Evolutionary conservation across 2,888 invertebrate genomes (phyloP), one percentile per base, ranked within the genome.

Genomic region (Lymantria monacha): DNA sequence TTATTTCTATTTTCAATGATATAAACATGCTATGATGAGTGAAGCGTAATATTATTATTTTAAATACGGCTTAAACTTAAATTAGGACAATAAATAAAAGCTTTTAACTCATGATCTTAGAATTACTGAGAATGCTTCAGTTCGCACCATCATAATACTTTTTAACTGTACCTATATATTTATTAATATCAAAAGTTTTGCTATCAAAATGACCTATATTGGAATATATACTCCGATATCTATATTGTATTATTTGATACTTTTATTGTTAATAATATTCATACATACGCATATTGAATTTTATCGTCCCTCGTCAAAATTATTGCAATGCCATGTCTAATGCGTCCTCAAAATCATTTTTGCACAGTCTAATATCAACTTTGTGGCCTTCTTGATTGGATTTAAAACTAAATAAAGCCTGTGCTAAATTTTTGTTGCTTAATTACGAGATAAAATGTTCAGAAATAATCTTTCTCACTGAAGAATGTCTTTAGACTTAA

Each of bases 51-150:
- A 22, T 22, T 22, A 22, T 22, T 22, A 22, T 22, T 22, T 22
- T 22, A 22, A 22, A 22, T 22, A 22, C 22, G 5, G 22, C 2
- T 22, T 22, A 22, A 22, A 3, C 5, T 22, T 38, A 40, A 45
- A 65, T 69, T 53, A 49, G 31, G 52, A 51, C 57, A 57, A 51
- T 54, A 60, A 69, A 7, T 5, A 22, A 22, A 58, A 37, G 56
- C 62, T 71, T 69, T 71, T 62, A 61, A 36, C 36, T 2, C 7
- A n/a, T 33, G 55, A 48, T 61, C 58, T 81, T 77, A 77, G 73
- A 73, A 81, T 77, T 81, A 66, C 67, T 66, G 61, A 72, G 69
- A 69, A 64, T 66, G 70, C 67, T 66, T 70, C 64, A 52, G 71
- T 74, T 74, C 45, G 33, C 46, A 48, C 47, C 48, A 63, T 63